Evolutionary conservation across 2,888 invertebrate genomes (phyloP).

Genomic region (Auanema freiburgensis): DNA sequence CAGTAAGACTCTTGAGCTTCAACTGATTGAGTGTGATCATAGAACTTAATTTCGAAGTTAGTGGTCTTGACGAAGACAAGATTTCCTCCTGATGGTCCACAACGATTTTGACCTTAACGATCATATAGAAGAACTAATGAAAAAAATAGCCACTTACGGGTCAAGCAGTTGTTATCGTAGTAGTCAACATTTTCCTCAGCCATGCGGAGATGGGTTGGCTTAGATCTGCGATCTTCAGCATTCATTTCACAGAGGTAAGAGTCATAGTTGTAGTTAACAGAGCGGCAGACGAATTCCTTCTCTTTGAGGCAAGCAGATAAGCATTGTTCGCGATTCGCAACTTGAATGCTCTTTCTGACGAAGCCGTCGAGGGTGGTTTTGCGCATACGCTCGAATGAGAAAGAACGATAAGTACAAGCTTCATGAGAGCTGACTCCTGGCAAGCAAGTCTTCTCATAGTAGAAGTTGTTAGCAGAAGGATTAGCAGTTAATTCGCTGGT

Average conservation of each 20-base stretch:
- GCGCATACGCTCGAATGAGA: slow-evolving; percentile 68
- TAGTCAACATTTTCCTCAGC: slow-evolving; percentile 67
- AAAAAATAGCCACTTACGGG: too few relatives aligned
- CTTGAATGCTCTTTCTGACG: slow-evolving; percentile 66
- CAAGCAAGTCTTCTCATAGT: slow-evolving; percentile 66
- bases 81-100: slow-evolving; percentile 64
- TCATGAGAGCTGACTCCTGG: slow-evolving; percentile 64
- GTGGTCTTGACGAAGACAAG: slow-evolving; percentile 64
- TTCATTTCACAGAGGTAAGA: slow-evolving; percentile 67
- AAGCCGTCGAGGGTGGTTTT: slow-evolving; percentile 68
- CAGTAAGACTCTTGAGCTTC: slow-evolving; percentile 64
- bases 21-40: slow-evolving; percentile 64
- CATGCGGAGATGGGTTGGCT: slow-evolving; percentile 68
- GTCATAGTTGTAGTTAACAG: slow-evolving; percentile 68
- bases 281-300: slow-evolving; percentile 68
- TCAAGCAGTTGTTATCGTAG: slow-evolving; percentile 70
- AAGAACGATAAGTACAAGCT: slow-evolving; percentile 64
- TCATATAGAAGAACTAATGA: too few relatives aligned
- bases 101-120: slow-evolving; percentile 61
- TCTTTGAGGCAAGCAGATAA: slow-evolving; percentile 68
- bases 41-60: slow-evolving; percentile 64
- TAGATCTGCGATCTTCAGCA: slow-evolving; percentile 68
- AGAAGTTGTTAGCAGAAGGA: slow-evolving; percentile 65
- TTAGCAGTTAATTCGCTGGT: slow-evolving; percentile 62
- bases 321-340: slow-evolving; percentile 67